These are phyloP conservation scores for Amaurobius ferox DNA, from an alignment of 2,888 invertebrate species.

Conservation along the genomic window DNA sequence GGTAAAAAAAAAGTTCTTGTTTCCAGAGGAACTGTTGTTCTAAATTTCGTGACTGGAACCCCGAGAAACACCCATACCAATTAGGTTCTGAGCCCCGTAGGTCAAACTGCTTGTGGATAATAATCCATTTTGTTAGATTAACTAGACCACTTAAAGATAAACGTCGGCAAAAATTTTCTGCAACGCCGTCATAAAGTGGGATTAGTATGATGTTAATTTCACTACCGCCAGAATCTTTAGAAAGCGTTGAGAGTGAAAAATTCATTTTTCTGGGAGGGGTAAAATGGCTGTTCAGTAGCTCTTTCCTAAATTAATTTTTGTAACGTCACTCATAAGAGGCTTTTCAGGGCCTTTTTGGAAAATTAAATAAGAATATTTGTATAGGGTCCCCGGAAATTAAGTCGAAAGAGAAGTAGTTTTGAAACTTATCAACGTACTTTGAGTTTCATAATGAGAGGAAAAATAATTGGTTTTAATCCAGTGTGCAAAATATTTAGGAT, in stretches of 20 bases:
- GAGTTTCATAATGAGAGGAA: too few relatives aligned
- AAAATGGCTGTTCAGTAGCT: constrained; percentile 1
- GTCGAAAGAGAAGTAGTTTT: too few relatives aligned
- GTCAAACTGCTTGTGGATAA: constrained; percentile 50
- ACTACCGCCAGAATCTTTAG: background rate
- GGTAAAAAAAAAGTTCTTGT: too few relatives aligned
- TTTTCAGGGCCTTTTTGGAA: too few relatives aligned
- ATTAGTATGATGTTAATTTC: constrained; percentile 19
- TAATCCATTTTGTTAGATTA: constrained; percentile 49
- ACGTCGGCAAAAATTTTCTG: constrained; percentile 33
- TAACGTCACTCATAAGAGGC: background rate
- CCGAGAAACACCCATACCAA: constrained; percentile 49
- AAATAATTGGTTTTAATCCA: too few relatives aligned
- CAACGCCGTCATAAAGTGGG: constrained; percentile 22
- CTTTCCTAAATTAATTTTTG: constrained; percentile 44
- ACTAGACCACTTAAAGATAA: constrained; percentile 54
- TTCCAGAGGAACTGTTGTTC: background rate
- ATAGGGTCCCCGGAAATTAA: too few relatives aligned
- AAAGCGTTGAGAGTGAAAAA: constrained; percentile 19
- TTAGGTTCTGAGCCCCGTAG: constrained; percentile 37
- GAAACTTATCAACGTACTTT: too few relatives aligned
- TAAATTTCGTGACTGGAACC: constrained; percentile 48
- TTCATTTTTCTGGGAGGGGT: background rate
- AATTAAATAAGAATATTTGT: too few relatives aligned
- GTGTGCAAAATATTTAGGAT: too few relatives aligned